Conservation (phyloP, 2,888 invertebrate genomes). For the Drosophila ezoana region DNA sequence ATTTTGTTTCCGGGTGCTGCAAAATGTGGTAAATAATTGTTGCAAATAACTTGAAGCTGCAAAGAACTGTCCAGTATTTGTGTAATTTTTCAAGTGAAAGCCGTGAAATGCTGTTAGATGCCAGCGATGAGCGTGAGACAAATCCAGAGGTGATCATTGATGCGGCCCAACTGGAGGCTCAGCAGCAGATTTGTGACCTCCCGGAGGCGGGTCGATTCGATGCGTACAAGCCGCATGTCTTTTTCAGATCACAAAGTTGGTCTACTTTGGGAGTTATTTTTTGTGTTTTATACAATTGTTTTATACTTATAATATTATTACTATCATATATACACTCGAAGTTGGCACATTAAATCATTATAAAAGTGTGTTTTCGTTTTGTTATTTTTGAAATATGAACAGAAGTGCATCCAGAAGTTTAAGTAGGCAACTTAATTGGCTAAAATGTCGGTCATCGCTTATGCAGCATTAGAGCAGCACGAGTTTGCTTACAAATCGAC, state of each 20-base stretch:
- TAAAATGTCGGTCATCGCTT: constrained; percentile 33
- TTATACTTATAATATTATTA: constrained; percentile 40
- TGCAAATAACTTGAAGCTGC: background rate
- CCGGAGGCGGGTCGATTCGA: background rate
- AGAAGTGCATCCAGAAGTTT: constrained; percentile 1
- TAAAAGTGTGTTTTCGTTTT: background rate
- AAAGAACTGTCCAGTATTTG: background rate
- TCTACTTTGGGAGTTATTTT: constrained; percentile 26
- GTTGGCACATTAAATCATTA: constrained; percentile 16
- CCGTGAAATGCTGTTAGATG: constrained; percentile 28
- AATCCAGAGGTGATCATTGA: constrained; percentile 1
- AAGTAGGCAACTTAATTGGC: constrained; percentile 41
- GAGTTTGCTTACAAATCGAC: constrained; percentile 54
- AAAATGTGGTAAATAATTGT: constrained; percentile 34
- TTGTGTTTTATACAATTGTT: constrained; percentile 50
- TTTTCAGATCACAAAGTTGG: constrained; percentile 1
- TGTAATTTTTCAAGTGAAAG: constrained; percentile 37
- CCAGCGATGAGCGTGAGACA: background rate
- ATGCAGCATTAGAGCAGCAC: constrained; percentile 27
- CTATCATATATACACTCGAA: constrained; percentile 11
- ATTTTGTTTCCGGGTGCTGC: constrained; percentile 1
- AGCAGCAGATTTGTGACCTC: background rate
- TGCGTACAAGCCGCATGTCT: background rate
- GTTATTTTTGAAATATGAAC: background rate
- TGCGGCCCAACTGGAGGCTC: constrained; percentile 2